Conservation (phyloP, 2,888 invertebrate species). For the Troglohyphantes excavatus region DNA sequence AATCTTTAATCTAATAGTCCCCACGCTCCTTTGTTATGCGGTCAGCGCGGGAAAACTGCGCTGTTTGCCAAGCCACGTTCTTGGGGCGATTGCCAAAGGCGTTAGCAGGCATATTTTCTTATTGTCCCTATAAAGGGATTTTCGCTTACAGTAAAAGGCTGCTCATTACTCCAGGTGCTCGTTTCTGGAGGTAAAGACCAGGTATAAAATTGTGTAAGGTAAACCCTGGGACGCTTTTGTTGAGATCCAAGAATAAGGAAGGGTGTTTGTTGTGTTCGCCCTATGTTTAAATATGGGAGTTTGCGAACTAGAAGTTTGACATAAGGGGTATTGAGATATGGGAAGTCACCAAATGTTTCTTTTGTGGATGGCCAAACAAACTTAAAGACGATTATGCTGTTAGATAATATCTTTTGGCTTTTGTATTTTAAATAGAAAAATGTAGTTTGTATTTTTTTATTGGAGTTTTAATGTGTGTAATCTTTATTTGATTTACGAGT, state of each 20-base stretch:
- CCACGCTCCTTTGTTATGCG: slow-evolving; percentile 35
- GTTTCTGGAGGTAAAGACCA: slow-evolving; percentile 22
- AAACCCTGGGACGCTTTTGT: slow-evolving; percentile 2
- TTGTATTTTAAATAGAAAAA: too few species aligned
- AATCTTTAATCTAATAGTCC: slow-evolving; percentile 60
- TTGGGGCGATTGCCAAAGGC: slow-evolving; percentile 55
- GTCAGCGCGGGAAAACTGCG: slow-evolving; percentile 16
- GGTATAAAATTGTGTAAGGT: slow-evolving; percentile 11
- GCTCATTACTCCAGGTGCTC: slow-evolving; percentile 26
- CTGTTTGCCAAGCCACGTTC: slow-evolving; percentile 18
- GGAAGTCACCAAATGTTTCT: not conserved
- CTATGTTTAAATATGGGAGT: not conserved
- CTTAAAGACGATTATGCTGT: too few species aligned
- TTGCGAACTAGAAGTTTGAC: slow-evolving; percentile 1
- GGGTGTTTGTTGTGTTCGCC: not conserved
- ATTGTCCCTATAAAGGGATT: slow-evolving; percentile 44
- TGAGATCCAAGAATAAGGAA: not conserved
- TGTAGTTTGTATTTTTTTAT: too few species aligned
- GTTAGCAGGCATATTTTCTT: slow-evolving; percentile 51
- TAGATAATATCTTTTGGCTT: too few species aligned
- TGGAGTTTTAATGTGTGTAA: too few species aligned
- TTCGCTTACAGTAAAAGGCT: slow-evolving; percentile 38
- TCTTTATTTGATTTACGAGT: too few species aligned
- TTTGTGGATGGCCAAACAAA: too few species aligned
- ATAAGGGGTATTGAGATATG: not conserved